These are phyloP conservation scores for Poecilia wingei DNA, from an alignment of 2,797 vertebrate species.

Conservation along the genomic window DNA sequence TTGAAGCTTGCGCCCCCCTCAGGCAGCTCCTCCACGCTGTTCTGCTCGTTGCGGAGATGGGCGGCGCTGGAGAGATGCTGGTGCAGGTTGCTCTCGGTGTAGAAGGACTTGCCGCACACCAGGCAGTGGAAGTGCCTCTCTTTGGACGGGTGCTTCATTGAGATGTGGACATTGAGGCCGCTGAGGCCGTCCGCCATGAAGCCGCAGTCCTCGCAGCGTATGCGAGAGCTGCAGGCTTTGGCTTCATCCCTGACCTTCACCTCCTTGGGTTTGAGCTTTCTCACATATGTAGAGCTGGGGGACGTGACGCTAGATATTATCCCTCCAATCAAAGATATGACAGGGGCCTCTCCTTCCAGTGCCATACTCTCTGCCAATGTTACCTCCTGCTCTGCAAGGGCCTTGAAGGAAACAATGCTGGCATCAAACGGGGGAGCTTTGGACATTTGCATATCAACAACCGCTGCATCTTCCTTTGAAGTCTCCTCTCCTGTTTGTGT, in stretches of 20 bases:
- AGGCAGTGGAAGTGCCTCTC: slow-evolving; percentile 98
- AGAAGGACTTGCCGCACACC: slow-evolving; percentile 97
- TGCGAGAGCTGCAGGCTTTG: slow-evolving; percentile 75
- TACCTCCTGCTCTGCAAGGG: slow-evolving; percentile 77
- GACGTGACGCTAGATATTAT: slow-evolving; percentile 14
- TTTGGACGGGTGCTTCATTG: slow-evolving; percentile 97
- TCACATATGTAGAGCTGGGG: slow-evolving; percentile 37
- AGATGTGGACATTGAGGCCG: slow-evolving; percentile 96
- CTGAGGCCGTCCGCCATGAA: slow-evolving; percentile 96
- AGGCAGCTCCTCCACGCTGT: slow-evolving; percentile 92
- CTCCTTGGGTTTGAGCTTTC: slow-evolving; percentile 62
- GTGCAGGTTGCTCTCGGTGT: slow-evolving; percentile 96
- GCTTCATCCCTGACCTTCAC: slow-evolving; percentile 34
- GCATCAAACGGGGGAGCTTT: slow-evolving; percentile 86
- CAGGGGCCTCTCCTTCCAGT: slow-evolving; percentile 57
- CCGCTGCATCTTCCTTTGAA: slow-evolving; percentile 39
- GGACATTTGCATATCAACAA: slow-evolving; percentile 70
- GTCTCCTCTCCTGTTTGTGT: slow-evolving; percentile 19
- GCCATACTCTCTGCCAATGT: slow-evolving; percentile 63
- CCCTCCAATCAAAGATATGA: slow-evolving; percentile 60
- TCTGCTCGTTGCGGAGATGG: slow-evolving; percentile 93
- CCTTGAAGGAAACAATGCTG: slow-evolving; percentile 90
- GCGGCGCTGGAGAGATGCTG: slow-evolving; percentile 95
- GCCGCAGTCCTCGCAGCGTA: slow-evolving; percentile 96
- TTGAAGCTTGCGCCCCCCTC: slow-evolving; percentile 95